These are phyloP conservation scores for Thaumetopoea pityocampa DNA, from an alignment of 1,140 invertebrate species.

Conservation along the genomic window DNA sequence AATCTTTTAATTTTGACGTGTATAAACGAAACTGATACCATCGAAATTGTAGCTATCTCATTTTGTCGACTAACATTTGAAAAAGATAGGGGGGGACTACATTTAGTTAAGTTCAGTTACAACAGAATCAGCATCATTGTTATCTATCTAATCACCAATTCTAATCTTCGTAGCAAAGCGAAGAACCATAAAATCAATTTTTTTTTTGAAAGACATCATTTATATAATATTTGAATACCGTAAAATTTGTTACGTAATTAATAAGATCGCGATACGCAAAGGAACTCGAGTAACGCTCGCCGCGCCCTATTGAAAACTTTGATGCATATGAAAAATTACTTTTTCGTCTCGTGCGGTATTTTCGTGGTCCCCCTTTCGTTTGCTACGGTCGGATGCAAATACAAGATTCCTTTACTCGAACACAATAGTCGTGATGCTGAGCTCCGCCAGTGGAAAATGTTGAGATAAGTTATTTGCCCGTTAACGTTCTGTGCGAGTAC, in stretches of 20 bases:
- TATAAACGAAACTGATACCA: too few relatives aligned
- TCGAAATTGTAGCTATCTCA: too few relatives aligned
- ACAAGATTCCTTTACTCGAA: conserved; percentile 43
- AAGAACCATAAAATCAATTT: too few relatives aligned
- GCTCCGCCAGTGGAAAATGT: conserved; percentile 40
- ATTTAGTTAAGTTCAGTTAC: too few relatives aligned
- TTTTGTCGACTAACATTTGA: too few relatives aligned
- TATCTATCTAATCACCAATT: too few relatives aligned
- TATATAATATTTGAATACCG: conserved; percentile 4
- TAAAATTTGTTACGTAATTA: conserved; percentile 11
- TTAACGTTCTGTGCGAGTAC: conserved; percentile 31
- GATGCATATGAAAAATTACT: conserved; percentile 54
- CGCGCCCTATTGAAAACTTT: conserved; percentile 45
- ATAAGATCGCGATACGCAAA: conserved; percentile 11
- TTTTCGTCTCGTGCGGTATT: conserved; percentile 37
- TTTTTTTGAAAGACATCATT: too few relatives aligned
- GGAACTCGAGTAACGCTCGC: conserved; percentile 21
- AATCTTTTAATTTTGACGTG: too few relatives aligned
- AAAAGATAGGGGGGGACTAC: too few relatives aligned
- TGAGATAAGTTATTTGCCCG: conserved; percentile 44
- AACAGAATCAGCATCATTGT: too few relatives aligned
- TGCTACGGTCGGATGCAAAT: conserved; percentile 41
- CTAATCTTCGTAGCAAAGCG: too few relatives aligned
- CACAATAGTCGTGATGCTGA: conserved; percentile 41
- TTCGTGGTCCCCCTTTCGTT: conserved; percentile 33